Base-by-base conservation (phyloP, 2,797 vertebrate species). In the Garrulus glandarius region DNA sequence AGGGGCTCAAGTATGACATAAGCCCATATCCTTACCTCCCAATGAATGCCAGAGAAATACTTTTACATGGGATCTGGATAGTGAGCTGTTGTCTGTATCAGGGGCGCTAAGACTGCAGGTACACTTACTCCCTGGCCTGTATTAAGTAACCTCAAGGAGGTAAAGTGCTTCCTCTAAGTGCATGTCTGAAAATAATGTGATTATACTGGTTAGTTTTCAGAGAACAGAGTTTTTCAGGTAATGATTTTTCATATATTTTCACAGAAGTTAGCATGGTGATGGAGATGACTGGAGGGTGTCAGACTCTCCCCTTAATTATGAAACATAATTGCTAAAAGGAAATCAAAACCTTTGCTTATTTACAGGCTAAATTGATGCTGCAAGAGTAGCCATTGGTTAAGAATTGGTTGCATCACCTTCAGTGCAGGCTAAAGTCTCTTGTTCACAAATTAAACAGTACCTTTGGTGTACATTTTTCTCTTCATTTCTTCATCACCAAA, bases 401-500 rank as follows among this genome's bases (percentile, higher is more conserved):
- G 43, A 89, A 90, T 5, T 36, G 56, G 50, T 90, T 82, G 30
- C 69, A 34, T 46, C 0, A 14, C 69, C 26, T 92, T 86, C 43
- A 70, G 46, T 21, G 55, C 30, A 72, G 63, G 22, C 65, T 94
- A 52, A 87, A 92, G 57, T 88, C 39, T 90, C 70, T 72, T 74
- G 24, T 69, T 86, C 8, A 0, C 4, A 11, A 91, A 90, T 87
- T 90, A 93, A 96, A 83, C 21, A 85, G 64, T 79, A 92, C 76
- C 3, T 26, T 67, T 82, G 76, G 77, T 67, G 41, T 87, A 71
- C 10, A 3, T 84, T 94, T 95, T 92, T 91, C 84, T 89, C 69
- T 85, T 84, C 10, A 4, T 39, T 92, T 94, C 90, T 95, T 93
- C 86, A 64, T 93, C 84, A 94, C 90, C 81, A 82, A 95, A 94